Conservation (phyloP, 2,113 vertebrate species). For the Paramormyrops kingsleyae region DNA sequence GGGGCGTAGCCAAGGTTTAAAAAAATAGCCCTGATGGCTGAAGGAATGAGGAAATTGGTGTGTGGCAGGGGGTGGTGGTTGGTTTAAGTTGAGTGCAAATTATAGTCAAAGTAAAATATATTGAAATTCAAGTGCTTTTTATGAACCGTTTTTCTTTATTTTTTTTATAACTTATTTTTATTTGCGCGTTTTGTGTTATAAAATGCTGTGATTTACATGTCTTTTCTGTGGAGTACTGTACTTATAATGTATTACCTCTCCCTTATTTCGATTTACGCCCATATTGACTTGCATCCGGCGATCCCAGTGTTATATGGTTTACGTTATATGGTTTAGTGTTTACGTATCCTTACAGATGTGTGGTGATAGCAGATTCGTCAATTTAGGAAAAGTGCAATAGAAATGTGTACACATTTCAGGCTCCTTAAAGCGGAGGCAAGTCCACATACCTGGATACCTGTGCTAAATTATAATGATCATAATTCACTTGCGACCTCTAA, state of each 20-base stretch:
- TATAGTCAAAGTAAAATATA: background rate
- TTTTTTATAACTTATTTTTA: background rate
- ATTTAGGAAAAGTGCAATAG: background rate
- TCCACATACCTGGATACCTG: background rate
- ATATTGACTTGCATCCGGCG: background rate
- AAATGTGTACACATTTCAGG: background rate
- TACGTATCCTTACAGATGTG: background rate
- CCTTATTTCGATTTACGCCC: background rate
- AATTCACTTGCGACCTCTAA: background rate
- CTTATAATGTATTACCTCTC: background rate
- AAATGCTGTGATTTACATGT: background rate
- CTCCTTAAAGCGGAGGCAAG: background rate
- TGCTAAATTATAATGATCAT: background rate
- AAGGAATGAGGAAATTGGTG: no score
- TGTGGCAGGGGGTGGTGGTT: no score
- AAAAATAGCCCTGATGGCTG: background rate
- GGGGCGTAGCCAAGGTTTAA: background rate
- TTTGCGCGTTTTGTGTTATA: background rate
- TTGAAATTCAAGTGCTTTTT: no score
- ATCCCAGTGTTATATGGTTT: background rate
- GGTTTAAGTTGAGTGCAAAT: no score
- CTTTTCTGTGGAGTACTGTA: background rate
- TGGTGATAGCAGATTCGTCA: background rate
- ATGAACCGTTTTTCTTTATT: background rate
- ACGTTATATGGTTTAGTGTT: background rate